Conservation (phyloP, 1,140 invertebrate genomes). For the Ctenoplectra terminalis region DNA sequence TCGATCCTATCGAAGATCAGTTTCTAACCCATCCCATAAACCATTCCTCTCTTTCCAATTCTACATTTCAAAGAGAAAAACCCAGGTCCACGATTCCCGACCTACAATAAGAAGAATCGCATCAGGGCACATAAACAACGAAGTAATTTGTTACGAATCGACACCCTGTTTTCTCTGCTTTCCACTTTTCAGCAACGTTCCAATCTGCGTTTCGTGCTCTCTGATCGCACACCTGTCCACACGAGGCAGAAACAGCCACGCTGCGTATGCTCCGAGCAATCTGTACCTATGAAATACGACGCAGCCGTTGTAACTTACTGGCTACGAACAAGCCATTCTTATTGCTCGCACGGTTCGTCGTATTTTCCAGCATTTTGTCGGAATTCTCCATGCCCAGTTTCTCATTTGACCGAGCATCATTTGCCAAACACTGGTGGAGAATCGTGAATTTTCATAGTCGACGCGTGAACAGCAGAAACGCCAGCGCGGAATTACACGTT, state of each 20-base stretch:
- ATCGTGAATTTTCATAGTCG: too few species aligned
- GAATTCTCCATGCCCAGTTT: not conserved
- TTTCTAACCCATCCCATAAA: too few species aligned
- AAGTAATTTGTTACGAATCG: not conserved
- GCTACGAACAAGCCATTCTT: slow-evolving; percentile 39
- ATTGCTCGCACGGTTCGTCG: slow-evolving; percentile 30
- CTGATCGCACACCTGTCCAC: slow-evolving; percentile 14
- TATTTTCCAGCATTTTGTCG: not conserved
- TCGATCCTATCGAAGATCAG: too few species aligned
- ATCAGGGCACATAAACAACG: not conserved
- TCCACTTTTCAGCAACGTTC: slow-evolving; percentile 4
- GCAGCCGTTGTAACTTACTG: slow-evolving; percentile 50
- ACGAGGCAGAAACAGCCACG: not conserved
- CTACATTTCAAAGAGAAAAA: not conserved
- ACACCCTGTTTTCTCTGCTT: too few species aligned
- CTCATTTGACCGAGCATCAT: not conserved
- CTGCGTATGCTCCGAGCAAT: slow-evolving; percentile 34
- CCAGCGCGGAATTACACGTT: not conserved
- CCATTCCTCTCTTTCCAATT: not conserved
- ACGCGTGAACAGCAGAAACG: too few species aligned
- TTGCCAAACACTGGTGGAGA: too few species aligned
- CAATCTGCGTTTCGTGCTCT: slow-evolving; percentile 15
- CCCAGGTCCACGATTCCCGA: not conserved
- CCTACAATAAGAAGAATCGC: not conserved
- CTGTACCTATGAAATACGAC: slow-evolving; percentile 59